phyloP scores from a whole-genome alignment of 2,113 vertebrate genomes.

The Petrocephalus zakoni region DNA sequence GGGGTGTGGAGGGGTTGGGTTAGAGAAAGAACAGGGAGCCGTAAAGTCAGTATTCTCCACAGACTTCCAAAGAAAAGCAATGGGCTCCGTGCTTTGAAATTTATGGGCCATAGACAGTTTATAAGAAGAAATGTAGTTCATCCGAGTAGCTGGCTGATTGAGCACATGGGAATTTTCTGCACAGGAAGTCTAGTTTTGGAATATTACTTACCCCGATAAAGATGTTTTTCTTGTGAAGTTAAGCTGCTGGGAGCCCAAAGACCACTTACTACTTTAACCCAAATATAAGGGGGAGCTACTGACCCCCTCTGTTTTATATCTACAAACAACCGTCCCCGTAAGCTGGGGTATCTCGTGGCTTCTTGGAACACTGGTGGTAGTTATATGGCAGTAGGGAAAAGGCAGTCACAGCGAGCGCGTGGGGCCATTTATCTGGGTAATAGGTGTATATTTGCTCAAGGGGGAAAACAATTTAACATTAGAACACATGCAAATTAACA shows the following conservation, averaged over 20 bases:
- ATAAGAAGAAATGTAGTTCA: slow-evolving; percentile 90
- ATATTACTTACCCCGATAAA: slow-evolving; percentile 88
- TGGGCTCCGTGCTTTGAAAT: slow-evolving; percentile 83
- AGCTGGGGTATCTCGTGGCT: no score
- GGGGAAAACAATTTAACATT: not conserved
- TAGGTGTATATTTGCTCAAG: not conserved
- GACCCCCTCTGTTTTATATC: slow-evolving; percentile 28
- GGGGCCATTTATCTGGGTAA: not conserved
- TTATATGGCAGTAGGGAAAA: not conserved
- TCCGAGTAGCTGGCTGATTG: slow-evolving; percentile 78
- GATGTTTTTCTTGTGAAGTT: slow-evolving; percentile 84
- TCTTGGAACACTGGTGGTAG: not conserved
- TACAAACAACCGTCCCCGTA: not conserved
- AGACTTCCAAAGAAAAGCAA: slow-evolving; percentile 72
- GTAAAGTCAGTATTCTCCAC: slow-evolving; percentile 66
- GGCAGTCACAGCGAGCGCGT: not conserved
- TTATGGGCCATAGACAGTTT: slow-evolving; percentile 97
- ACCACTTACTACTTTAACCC: slow-evolving; percentile 76
- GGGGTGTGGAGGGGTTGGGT: not conserved
- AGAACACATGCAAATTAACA: not conserved
- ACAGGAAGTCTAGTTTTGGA: slow-evolving; percentile 87
- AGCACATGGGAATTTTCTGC: slow-evolving; percentile 77
- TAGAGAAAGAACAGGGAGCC: slow-evolving; percentile 39
- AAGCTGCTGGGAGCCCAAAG: slow-evolving; percentile 84
- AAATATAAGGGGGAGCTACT: slow-evolving; percentile 46